A percentile compares a stretch with the other conserved stretches of the same genome.
Conservation (phyloP, 2,797 vertebrate species). For the Poliocrania exsul region DNA sequence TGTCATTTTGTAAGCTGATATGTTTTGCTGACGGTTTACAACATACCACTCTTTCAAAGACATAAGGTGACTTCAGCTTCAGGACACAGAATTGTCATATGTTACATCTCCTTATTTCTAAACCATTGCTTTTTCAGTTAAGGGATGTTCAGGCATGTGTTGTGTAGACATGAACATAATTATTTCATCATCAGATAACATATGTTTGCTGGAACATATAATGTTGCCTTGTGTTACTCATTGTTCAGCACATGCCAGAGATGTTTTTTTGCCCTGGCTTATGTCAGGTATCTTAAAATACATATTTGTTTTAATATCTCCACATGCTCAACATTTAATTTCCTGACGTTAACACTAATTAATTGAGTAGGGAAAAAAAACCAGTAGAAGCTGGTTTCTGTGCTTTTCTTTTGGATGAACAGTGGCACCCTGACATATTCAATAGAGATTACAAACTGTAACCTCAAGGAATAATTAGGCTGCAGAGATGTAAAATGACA, state of each 20-base stretch:
- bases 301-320: not conserved
- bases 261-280: not conserved
- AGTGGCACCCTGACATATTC: not conserved
- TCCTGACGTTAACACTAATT: not conserved
- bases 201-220: not conserved
- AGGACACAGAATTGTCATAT: not conserved
- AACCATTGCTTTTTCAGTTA: not conserved
- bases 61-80: not conserved
- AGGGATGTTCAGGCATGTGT: not conserved
- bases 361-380: not conserved
- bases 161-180: not conserved
- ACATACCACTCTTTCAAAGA: not conserved
- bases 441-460: not conserved
- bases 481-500: not conserved
- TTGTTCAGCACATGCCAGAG: not conserved
- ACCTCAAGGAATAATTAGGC: not conserved
- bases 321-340: not conserved
- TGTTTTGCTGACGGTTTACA: not conserved
- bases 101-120: not conserved
- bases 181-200: constrained; percentile 2
- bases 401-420: not conserved
- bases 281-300: not conserved
- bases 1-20: not conserved
- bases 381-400: not conserved
- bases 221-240: not conserved